Conservation (phyloP, 2,113 vertebrate genomes). For the Misgurnus mizolepis region DNA sequence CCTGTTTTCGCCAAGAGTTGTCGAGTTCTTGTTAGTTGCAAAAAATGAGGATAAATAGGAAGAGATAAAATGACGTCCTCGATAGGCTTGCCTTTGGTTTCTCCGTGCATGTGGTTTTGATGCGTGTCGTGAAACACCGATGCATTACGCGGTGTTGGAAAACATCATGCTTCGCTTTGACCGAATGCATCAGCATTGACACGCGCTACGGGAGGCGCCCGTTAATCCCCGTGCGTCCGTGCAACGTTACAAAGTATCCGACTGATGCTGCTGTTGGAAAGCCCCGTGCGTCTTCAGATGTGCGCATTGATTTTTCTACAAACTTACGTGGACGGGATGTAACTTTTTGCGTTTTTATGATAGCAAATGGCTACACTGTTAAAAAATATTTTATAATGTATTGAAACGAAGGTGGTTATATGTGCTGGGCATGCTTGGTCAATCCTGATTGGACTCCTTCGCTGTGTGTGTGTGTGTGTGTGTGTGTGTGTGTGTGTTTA, state of each 20-base stretch:
- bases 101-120: background rate
- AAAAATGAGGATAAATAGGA: background rate
- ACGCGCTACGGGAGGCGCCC: background rate
- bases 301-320: background rate
- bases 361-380: background rate
- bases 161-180: background rate
- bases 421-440: conserved; percentile 23
- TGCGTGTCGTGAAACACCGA: background rate
- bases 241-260: background rate
- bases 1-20: conserved; percentile 39
- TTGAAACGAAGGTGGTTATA: background rate
- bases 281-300: background rate
- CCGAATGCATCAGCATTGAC: conserved; percentile 1
- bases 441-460: conserved; percentile 17
- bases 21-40: conserved; percentile 8
- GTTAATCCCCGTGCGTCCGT: background rate
- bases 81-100: conserved; percentile 3
- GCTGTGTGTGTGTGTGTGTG: conserved; percentile 11
- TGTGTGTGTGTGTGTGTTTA: conserved; percentile 5
- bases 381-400: background rate
- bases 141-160: background rate
- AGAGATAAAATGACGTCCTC: background rate
- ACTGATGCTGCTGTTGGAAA: background rate
- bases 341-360: background rate
- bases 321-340: background rate